These are phyloP conservation scores for Orestias chungarensis DNA, from an alignment of 2,797 vertebrate genomes.

Conservation along the genomic window DNA sequence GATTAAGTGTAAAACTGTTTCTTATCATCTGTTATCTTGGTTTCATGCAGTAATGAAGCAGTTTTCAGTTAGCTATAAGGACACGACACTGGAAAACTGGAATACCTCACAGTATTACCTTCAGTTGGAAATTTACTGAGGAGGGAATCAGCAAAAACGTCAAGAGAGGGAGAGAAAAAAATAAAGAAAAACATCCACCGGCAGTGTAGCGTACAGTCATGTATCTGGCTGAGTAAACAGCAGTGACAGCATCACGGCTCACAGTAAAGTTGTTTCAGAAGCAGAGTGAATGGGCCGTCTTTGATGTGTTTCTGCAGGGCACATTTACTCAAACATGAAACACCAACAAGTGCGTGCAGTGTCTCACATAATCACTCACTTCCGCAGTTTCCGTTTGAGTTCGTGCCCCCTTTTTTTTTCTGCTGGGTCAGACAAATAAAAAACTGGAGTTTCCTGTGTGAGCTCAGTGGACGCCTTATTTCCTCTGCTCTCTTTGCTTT, in stretches of 20 bases:
- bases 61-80: neutral
- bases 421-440: slow-evolving; percentile 41
- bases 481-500: slow-evolving; percentile 16
- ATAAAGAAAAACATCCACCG: slow-evolving; percentile 40
- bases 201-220: slow-evolving; percentile 42
- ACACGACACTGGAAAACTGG: slow-evolving; percentile 21
- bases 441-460: slow-evolving; percentile 47
- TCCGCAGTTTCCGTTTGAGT: slow-evolving; percentile 37
- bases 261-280: slow-evolving; percentile 45
- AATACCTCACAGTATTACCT: neutral
- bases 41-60: neutral
- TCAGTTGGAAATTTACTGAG: slow-evolving; percentile 48
- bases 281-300: slow-evolving; percentile 34
- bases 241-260: slow-evolving; percentile 53
- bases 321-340: slow-evolving; percentile 15
- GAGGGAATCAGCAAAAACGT: slow-evolving; percentile 45
- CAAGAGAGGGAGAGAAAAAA: slow-evolving; percentile 23
- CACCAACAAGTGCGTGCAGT: slow-evolving; percentile 19
- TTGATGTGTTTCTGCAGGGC: slow-evolving; percentile 44
- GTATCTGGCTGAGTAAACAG: slow-evolving; percentile 50
- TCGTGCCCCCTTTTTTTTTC: slow-evolving; percentile 6
- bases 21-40: neutral
- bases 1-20: neutral
- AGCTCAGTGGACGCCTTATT: slow-evolving; percentile 22
- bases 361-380: slow-evolving; percentile 32